These are phyloP conservation scores for Chaenodraco wilsoni DNA, from an alignment of 2,797 vertebrate genomes.

Conservation along the genomic window DNA sequence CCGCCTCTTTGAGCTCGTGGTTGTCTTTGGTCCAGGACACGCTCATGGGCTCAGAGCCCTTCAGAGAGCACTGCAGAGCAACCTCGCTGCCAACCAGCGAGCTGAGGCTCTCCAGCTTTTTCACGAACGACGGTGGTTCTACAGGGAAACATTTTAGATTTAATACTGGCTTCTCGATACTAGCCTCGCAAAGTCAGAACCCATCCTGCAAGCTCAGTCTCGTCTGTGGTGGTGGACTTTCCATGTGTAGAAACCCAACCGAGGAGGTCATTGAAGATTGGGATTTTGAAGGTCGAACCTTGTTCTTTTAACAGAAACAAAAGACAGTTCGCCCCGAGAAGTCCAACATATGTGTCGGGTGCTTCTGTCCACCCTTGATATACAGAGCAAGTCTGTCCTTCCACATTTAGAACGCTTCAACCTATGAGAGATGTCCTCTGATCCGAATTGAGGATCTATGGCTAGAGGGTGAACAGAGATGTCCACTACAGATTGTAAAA, in stretches of 20 bases:
- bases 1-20: constrained; percentile 92
- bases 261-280: too few species aligned
- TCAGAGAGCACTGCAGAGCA: constrained; percentile 90
- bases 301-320: not conserved
- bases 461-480: not conserved
- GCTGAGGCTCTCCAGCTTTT: constrained; percentile 91
- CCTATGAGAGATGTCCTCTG: not conserved
- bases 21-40: constrained; percentile 96
- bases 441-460: not conserved
- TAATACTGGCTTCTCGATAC: constrained; percentile 6
- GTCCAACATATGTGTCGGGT: not conserved
- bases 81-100: constrained; percentile 88
- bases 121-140: constrained; percentile 94
- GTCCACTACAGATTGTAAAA: not conserved
- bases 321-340: not conserved
- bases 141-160: constrained; percentile 45
- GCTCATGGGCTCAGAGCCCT: constrained; percentile 92
- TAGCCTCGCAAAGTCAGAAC: constrained; percentile 1
- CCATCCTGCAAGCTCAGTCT: not conserved
- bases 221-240: not conserved
- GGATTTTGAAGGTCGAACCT: not conserved
- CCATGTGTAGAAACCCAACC: too few species aligned
- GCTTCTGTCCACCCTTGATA: not conserved
- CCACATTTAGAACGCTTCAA: not conserved
- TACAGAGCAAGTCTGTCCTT: not conserved